Base-by-base conservation (phyloP, 2,113 vertebrate genomes). In the Ardeotis arabs region DNA sequence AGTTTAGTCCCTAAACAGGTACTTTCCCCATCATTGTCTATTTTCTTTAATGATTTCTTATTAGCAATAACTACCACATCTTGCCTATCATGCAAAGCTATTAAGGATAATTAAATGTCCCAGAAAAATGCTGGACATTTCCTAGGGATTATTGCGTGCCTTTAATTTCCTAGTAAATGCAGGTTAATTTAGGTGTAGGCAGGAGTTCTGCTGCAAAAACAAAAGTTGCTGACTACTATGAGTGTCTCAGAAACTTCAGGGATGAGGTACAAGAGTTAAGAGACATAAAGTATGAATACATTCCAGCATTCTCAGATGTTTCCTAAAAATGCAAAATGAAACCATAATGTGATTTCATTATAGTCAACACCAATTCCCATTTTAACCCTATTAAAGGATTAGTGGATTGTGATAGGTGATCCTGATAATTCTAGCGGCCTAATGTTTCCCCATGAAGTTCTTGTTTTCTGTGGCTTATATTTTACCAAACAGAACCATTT, bases 271-370 rank as follows among this genome's bases (percentile, higher is more conserved):
- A 5, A 92, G 68, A 85, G 35, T 68, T 49, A 72, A 59, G 37
- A 96, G 49, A 33, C n/a, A 33, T 58, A 19, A 83, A 80, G 64
- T 3, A 83, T 53, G 33, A 80, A n/a, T 31, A 55, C 39, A 39
- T 77, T 92, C 90, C 72, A 95, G 45, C n/a, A 80, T 84, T 84
- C 63, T 50, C 88, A 95, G 47, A 88, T 95, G 76, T 90, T 96
- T 93, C 41, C 13, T 86, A 86, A 87, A 86, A 96, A 80, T 16
- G 41, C 24, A 92, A 90, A 79, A 69, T 68, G 68, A 94, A 85
- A 85, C 50, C 39, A 58, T 80, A 90, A 87, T 72, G 47, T 78
- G 66, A 95, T 85, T 95, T 88, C 67, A 73, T 67, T 73, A 59
- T 8, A 90, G 79, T 90, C 75, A 85, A 92, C 78, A 90, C 49